Evolutionary conservation across 2,797 vertebrate genomes (phyloP).

Genomic region (Fundulus diaphanus): DNA sequence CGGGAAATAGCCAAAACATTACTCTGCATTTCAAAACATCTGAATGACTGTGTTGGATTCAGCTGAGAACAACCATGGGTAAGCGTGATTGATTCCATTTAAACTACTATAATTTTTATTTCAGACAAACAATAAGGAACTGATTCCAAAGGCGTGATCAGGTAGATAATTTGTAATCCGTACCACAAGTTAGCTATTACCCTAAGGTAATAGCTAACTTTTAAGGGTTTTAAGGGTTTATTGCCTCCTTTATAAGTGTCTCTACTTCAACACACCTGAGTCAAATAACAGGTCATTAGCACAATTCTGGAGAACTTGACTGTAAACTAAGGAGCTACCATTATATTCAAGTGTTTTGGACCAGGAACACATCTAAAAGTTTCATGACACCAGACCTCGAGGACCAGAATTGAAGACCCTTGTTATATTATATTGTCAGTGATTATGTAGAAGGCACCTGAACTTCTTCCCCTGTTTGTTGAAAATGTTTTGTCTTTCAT

Average conservation of each 20-base stretch:
- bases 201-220: too few relatives aligned
- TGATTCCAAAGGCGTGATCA: background rate
- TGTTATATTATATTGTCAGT: background rate
- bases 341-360: too few relatives aligned
- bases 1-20: background rate
- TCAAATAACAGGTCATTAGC: too few relatives aligned
- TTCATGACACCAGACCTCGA: too few relatives aligned
- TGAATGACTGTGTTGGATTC: background rate
- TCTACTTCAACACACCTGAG: too few relatives aligned
- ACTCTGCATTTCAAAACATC: background rate
- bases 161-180: background rate
- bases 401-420: too few relatives aligned
- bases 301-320: too few relatives aligned
- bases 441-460: background rate
- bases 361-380: too few relatives aligned
- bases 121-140: background rate
- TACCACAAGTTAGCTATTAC: background rate
- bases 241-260: background rate
- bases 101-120: background rate
- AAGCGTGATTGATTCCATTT: background rate
- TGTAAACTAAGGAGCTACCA: too few relatives aligned
- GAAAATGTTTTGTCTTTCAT: background rate
- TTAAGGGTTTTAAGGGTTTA: background rate
- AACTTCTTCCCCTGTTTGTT: background rate
- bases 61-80: background rate